These are phyloP conservation scores for Scaptomyza polygonia DNA, from an alignment of 2,888 invertebrate genomes.

Conservation along the genomic window DNA sequence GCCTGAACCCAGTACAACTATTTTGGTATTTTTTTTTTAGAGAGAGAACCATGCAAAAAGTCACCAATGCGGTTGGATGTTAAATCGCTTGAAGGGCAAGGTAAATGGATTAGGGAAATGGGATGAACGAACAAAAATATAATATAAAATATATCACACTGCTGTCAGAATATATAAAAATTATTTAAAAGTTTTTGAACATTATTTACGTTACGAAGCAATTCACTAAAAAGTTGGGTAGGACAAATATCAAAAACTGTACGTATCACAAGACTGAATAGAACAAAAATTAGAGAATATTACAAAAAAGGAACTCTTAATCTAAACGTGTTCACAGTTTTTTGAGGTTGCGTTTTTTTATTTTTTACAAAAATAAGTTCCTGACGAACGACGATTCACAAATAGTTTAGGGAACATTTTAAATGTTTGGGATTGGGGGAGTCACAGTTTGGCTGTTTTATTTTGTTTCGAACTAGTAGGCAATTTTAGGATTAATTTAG, in stretches of 20 bases:
- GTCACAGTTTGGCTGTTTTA: constrained; percentile 63
- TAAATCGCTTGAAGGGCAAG: neutral
- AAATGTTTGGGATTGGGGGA: constrained; percentile 23
- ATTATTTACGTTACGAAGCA: constrained; percentile 41
- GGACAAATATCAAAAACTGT: constrained; percentile 19
- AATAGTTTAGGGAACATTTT: constrained; percentile 32
- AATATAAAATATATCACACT: constrained; percentile 46
- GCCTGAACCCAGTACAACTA: constrained; percentile 15
- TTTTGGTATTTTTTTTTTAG: constrained; percentile 33
- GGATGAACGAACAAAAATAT: neutral
- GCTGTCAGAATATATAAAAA: neutral
- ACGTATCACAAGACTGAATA: constrained; percentile 29
- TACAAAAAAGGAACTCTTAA: constrained; percentile 23
- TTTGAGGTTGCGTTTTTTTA: constrained; percentile 33
- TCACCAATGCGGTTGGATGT: constrained; percentile 55
- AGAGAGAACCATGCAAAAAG: constrained; percentile 59
- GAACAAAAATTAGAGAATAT: constrained; percentile 10
- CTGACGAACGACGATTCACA: constrained; percentile 54
- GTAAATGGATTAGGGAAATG: neutral
- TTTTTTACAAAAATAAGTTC: constrained; percentile 34
- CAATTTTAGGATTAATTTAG: constrained; percentile 48
- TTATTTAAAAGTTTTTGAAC: constrained; percentile 35
- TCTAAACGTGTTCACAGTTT: constrained; percentile 47
- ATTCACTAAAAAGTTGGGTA: constrained; percentile 16
- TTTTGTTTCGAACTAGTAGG: constrained; percentile 41